Conservation (phyloP, 1,140 invertebrate genomes). For the Artemia franciscana region DNA sequence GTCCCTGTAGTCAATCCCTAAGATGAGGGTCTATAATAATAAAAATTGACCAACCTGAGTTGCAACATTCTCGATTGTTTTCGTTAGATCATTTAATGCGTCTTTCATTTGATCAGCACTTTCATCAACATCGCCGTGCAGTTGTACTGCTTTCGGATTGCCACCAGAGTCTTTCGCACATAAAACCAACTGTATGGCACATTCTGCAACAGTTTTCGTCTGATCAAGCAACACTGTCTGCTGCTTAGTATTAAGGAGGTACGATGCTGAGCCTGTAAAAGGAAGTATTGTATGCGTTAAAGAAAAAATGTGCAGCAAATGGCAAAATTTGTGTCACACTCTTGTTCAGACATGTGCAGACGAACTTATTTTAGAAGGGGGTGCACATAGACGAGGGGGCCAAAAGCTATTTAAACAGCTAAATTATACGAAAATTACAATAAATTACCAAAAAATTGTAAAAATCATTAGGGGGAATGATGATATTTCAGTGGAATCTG, state of each 20-base stretch:
- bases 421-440: too few species aligned
- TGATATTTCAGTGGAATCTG: too few species aligned
- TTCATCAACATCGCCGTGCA: conserved; percentile 63
- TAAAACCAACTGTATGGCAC: conserved; percentile 56
- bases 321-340: too few species aligned
- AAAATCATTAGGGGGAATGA: too few species aligned
- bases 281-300: too few species aligned
- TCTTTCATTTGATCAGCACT: conserved; percentile 48
- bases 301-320: too few species aligned
- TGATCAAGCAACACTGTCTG: conserved; percentile 74
- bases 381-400: too few species aligned
- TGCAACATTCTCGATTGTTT: conserved; percentile 55
- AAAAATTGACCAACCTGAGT: conserved; percentile 55
- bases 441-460: too few species aligned
- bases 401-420: too few species aligned
- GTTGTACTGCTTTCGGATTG: conserved; percentile 57
- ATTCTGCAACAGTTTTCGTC: conserved; percentile 80
- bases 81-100: conserved; percentile 53
- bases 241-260: conserved; percentile 65
- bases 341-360: too few species aligned
- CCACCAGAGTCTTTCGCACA: conserved; percentile 69
- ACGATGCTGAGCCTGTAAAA: conserved; percentile 35
- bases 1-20: too few species aligned
- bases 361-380: too few species aligned
- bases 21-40: background rate